Evolutionary conservation across 2,113 vertebrate species (phyloP).

Genomic region (Tragelaphus buxtoni): DNA sequence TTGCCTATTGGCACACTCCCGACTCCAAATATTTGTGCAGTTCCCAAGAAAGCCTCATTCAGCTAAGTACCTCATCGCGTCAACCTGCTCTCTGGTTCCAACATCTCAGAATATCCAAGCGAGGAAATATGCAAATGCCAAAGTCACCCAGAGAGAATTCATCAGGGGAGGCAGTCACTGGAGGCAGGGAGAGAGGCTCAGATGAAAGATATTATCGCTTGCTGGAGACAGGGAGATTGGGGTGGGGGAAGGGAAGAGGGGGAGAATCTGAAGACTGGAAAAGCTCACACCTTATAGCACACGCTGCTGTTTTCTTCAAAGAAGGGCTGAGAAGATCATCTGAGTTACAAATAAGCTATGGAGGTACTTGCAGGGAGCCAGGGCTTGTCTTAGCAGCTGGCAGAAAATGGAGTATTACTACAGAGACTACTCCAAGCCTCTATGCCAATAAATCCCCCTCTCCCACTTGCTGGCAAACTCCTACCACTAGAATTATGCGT

Average conservation of each 20-base stretch:
- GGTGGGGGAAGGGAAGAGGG: constrained; percentile 44
- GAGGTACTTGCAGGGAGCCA: neutral
- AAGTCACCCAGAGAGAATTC: constrained; percentile 71
- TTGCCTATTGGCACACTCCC: constrained; percentile 61
- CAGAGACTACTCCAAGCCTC: neutral
- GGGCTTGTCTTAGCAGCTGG: neutral
- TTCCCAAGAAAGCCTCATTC: constrained; percentile 62
- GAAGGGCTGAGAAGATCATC: neutral
- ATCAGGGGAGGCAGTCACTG: constrained; percentile 66
- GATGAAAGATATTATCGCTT: constrained; percentile 67
- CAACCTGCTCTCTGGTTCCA: constrained; percentile 67
- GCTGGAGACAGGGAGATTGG: constrained; percentile 55
- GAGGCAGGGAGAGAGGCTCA: constrained; percentile 63
- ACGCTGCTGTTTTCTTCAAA: constrained; percentile 11
- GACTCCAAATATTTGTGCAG: constrained; percentile 74
- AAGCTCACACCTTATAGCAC: neutral
- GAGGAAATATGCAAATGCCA: constrained; percentile 70
- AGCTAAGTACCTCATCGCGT: constrained; percentile 69
- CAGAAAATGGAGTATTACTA: neutral
- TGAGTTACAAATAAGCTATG: neutral
- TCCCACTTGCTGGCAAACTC: neutral
- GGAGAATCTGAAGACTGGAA: neutral
- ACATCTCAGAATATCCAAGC: constrained; percentile 65
- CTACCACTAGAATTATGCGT: neutral
- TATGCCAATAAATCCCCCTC: neutral